Evolutionary conservation across 2,113 vertebrate genomes (phyloP).

Genomic region (Engraulis encrasicolus): DNA sequence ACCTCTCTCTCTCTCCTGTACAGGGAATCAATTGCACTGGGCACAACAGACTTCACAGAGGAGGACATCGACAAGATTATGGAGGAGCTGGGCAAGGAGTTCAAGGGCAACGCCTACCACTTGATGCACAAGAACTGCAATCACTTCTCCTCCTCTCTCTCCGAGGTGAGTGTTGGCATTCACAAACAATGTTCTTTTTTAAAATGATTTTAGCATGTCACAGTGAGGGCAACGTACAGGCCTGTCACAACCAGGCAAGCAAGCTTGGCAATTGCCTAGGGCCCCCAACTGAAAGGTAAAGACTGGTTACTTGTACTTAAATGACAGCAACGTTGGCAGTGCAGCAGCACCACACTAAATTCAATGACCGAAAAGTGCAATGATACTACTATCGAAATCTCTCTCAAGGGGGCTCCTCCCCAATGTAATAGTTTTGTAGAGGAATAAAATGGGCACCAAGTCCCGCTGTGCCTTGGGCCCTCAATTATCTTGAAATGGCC

Average conservation of each 20-base stretch:
- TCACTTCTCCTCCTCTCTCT: constrained; percentile 88
- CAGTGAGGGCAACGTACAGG: neutral
- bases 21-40: constrained; percentile 90
- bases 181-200: no score
- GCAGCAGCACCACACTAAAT: no score
- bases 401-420: no score
- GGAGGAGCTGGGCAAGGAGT: constrained; percentile 91
- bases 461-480: no score
- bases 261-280: neutral
- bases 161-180: constrained; percentile 76
- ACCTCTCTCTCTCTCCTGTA: constrained; percentile 33
- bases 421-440: no score
- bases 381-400: no score
- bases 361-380: no score
- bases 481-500: no score
- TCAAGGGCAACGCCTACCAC: constrained; percentile 85
- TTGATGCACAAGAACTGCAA: constrained; percentile 93
- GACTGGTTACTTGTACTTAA: no score
- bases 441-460: no score
- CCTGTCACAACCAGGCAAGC: neutral
- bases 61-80: constrained; percentile 90
- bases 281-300: no score
- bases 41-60: constrained; percentile 89
- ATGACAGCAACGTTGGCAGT: no score
- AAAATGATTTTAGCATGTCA: neutral